These are phyloP conservation scores for Megaceryle alcyon DNA, from an alignment of 2,797 vertebrate species.

Conservation along the genomic window DNA sequence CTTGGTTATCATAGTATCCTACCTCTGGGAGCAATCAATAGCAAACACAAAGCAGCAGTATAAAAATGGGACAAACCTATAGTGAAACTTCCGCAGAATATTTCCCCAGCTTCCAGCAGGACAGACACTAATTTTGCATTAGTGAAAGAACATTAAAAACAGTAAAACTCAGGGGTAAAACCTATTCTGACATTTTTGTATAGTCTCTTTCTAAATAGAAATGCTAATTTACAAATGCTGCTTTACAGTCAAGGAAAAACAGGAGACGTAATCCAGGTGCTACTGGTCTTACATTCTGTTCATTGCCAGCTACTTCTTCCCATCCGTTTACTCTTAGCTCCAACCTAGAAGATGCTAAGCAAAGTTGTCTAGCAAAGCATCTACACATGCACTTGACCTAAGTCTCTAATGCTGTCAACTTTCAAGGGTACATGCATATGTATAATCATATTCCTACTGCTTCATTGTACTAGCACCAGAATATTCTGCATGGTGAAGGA, in stretches of 20 bases:
- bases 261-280: not conserved
- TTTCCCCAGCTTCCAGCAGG: not conserved
- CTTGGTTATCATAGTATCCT: not conserved
- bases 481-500: not conserved
- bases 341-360: not conserved
- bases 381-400: not conserved
- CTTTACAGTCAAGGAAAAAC: not conserved
- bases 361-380: not conserved
- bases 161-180: not conserved
- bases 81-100: not conserved
- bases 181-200: not conserved
- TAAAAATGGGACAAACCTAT: not conserved
- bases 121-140: not conserved
- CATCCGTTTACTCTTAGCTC: not conserved
- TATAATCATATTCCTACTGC: not conserved
- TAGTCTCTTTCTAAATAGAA: not conserved
- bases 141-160: not conserved
- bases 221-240: not conserved
- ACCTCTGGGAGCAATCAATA: not conserved
- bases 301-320: not conserved
- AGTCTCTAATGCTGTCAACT: not conserved
- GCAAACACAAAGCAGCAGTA: fast-evolving
- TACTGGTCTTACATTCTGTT: not conserved
- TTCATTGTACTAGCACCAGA: not conserved
- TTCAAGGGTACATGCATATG: not conserved